Evolutionary conservation across 92 coral and sea anemone species (phyloP).

Genomic region (Porites lobata): DNA sequence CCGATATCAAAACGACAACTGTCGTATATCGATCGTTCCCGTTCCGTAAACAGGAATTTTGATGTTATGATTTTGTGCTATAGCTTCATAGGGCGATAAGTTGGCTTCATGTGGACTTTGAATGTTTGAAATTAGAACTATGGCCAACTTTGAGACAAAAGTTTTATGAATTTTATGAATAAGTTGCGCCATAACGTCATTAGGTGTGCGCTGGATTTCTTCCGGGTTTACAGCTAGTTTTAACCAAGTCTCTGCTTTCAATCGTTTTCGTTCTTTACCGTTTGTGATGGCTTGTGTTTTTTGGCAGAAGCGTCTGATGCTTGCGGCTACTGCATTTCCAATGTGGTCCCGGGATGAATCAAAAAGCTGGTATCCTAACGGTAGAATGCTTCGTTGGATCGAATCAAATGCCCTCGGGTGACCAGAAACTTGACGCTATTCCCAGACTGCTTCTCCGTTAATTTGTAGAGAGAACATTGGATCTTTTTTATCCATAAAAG

Average conservation of each 20-base stretch:
- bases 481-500: neutral
- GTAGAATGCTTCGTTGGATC: neutral
- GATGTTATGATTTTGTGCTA: too few relatives aligned
- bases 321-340: neutral
- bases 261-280: neutral
- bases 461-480: neutral
- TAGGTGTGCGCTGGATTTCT: neutral
- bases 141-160: too few relatives aligned
- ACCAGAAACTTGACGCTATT: neutral
- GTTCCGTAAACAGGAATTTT: too few relatives aligned
- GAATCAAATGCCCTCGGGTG: neutral
- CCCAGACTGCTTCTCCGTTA: neutral
- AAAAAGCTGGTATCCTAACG: neutral
- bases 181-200: neutral
- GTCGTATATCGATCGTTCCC: too few relatives aligned
- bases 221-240: constrained; percentile 3
- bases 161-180: neutral
- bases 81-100: too few relatives aligned
- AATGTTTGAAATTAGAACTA: too few relatives aligned
- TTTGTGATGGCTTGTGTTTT: neutral
- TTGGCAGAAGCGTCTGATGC: neutral
- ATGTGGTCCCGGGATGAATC: neutral
- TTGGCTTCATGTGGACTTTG: too few relatives aligned
- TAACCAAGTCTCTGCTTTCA: neutral
- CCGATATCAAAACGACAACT: too few relatives aligned